Conservation (phyloP, 2,113 vertebrate species). For the Gymnocephalus cernua region DNA sequence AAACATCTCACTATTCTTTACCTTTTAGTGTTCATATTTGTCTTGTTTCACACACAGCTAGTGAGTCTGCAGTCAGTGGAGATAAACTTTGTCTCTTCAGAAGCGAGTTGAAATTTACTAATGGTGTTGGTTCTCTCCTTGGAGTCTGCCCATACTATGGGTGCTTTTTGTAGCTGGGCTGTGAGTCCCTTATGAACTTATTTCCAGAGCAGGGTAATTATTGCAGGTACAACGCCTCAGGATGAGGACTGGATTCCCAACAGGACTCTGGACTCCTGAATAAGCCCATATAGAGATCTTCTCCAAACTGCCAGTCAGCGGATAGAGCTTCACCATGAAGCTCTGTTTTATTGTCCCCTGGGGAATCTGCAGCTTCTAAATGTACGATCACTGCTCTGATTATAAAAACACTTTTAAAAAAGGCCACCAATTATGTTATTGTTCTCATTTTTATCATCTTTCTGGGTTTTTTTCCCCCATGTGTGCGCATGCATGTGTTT, state of each 20-base stretch:
- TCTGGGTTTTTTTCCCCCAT: background rate
- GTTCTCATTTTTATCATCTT: conserved; percentile 11
- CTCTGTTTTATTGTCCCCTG: conserved; percentile 14
- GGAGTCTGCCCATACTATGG: conserved; percentile 64
- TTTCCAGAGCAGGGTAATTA: conserved; percentile 79
- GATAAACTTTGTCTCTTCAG: conserved; percentile 63
- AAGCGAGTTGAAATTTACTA: conserved; percentile 69
- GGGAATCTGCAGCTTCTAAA: conserved; percentile 3
- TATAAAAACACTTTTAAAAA: conserved; percentile 9
- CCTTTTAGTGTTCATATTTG: conserved; percentile 51
- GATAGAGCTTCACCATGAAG: conserved; percentile 30
- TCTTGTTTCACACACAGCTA: conserved; percentile 15
- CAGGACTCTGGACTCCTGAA: conserved; percentile 70
- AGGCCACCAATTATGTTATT: conserved; percentile 3
- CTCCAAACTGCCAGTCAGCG: conserved; percentile 58
- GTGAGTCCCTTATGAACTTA: conserved; percentile 75
- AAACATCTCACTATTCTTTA: conserved; percentile 42
- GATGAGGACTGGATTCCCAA: conserved; percentile 73
- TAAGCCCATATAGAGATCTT: conserved; percentile 54
- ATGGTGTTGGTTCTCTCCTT: conserved; percentile 61
- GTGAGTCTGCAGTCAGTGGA: conserved; percentile 39
- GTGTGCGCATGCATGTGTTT: background rate
- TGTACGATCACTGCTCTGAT: background rate
- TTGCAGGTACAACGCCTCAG: conserved; percentile 74
- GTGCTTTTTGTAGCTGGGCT: conserved; percentile 66